Conservation (phyloP, 2,113 vertebrate genomes). For the Sturnus vulgaris region DNA sequence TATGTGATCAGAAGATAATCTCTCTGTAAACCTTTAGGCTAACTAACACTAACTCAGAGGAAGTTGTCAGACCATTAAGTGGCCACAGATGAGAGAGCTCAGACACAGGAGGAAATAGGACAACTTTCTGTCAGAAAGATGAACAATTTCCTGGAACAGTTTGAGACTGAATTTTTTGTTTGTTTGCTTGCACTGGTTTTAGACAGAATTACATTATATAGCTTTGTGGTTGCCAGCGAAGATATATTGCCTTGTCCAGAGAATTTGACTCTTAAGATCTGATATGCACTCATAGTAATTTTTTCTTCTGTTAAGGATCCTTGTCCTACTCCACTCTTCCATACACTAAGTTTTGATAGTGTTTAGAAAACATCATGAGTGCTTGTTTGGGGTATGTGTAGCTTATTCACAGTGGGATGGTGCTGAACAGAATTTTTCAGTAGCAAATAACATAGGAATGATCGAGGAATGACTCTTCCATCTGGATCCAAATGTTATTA, state of each 20-base stretch:
- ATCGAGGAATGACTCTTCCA: background rate
- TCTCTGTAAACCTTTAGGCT: background rate
- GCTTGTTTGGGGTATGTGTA: background rate
- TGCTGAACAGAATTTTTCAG: background rate
- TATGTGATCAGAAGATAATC: background rate
- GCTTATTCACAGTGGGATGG: background rate
- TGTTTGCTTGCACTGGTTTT: background rate
- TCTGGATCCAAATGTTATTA: background rate
- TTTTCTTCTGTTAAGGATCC: background rate
- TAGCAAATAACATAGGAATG: background rate
- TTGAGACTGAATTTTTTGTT: background rate
- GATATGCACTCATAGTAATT: background rate
- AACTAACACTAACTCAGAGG: background rate
- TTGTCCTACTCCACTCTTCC: background rate
- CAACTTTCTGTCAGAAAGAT: background rate
- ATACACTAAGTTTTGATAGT: background rate
- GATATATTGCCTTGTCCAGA: background rate
- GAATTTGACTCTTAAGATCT: background rate
- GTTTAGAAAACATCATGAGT: background rate
- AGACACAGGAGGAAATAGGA: background rate
- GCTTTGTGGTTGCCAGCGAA: background rate
- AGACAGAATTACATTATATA: background rate
- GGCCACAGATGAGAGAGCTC: background rate
- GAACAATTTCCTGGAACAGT: background rate
- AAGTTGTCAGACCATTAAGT: background rate